phyloP scores from a whole-genome alignment of 2,797 vertebrate genomes.

The Poeciliopsis infans region DNA sequence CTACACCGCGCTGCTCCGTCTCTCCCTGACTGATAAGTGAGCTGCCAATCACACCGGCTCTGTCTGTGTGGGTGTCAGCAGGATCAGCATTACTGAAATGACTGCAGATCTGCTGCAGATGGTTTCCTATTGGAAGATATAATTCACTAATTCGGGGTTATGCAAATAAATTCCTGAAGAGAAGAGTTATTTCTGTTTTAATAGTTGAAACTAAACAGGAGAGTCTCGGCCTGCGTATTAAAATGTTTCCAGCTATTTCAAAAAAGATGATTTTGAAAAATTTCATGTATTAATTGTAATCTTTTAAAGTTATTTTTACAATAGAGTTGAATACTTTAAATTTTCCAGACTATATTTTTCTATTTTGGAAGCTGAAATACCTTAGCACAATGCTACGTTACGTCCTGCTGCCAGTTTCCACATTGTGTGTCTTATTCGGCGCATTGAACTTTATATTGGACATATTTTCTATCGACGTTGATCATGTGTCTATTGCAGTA shows the following conservation, averaged over 20 bases:
- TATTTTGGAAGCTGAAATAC: not conserved
- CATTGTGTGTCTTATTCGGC: no score
- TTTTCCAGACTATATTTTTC: not conserved
- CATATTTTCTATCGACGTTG: no score
- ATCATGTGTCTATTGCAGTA: no score
- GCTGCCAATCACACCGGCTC: constrained; percentile 61
- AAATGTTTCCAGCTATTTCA: not conserved
- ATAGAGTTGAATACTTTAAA: not conserved
- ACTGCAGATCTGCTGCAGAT: not conserved
- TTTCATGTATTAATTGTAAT: not conserved
- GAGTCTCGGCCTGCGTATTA: not conserved
- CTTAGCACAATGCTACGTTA: not conserved
- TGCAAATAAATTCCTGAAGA: constrained; percentile 4
- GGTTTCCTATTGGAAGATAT: constrained; percentile 8
- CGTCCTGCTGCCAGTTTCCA: not conserved
- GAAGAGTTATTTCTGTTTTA: not conserved
- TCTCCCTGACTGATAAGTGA: constrained; percentile 73
- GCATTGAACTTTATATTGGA: no score
- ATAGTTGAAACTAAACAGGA: not conserved
- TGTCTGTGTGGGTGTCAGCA: constrained; percentile 21
- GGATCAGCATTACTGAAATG: constrained; percentile 4
- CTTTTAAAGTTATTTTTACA: not conserved
- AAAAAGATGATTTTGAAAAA: not conserved
- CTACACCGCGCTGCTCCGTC: constrained; percentile 68
- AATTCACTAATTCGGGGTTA: not conserved